phyloP scores from a whole-genome alignment of 2,797 vertebrate species.

The Neostethus bicornis region DNA sequence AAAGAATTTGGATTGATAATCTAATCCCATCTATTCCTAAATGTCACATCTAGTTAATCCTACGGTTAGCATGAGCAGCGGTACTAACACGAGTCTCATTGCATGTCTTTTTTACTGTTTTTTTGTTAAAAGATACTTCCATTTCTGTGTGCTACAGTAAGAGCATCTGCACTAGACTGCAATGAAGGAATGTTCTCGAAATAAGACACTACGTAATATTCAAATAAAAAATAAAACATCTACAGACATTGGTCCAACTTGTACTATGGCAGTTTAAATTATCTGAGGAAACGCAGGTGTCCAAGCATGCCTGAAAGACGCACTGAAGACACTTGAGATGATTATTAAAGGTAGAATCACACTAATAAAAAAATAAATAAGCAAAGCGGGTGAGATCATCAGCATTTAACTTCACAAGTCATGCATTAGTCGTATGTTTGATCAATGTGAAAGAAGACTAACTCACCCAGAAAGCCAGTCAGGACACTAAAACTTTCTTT shows the following conservation, averaged over 20 bases:
- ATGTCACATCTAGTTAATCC: slow-evolving; percentile 45
- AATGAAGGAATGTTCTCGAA: slow-evolving; percentile 88
- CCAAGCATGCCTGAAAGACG: slow-evolving; percentile 65
- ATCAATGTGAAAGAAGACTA: slow-evolving; percentile 23
- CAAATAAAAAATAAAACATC: slow-evolving; percentile 74
- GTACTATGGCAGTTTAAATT: slow-evolving; percentile 83
- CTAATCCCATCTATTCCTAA: slow-evolving; percentile 48
- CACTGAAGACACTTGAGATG: slow-evolving; percentile 41
- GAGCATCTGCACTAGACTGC: slow-evolving; percentile 82
- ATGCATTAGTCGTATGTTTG: slow-evolving; percentile 53
- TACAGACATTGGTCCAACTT: slow-evolving; percentile 85
- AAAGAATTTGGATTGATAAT: slow-evolving; percentile 48
- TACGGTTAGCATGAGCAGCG: slow-evolving; percentile 56
- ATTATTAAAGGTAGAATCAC: slow-evolving; percentile 37
- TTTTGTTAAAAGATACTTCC: slow-evolving; percentile 76
- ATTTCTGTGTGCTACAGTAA: slow-evolving; percentile 79
- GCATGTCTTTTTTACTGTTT: slow-evolving; percentile 45
- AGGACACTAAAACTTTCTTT: slow-evolving; percentile 33
- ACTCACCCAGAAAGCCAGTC: slow-evolving; percentile 37
- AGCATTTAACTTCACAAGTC: slow-evolving; percentile 41
- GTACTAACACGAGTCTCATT: slow-evolving; percentile 51
- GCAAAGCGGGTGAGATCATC: slow-evolving; percentile 31
- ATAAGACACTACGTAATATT: slow-evolving; percentile 85
- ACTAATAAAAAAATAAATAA: slow-evolving; percentile 23
- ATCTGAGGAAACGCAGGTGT: slow-evolving; percentile 56